Conservation (phyloP, 2,113 vertebrate genomes). For the Oceanodroma tethys region DNA sequence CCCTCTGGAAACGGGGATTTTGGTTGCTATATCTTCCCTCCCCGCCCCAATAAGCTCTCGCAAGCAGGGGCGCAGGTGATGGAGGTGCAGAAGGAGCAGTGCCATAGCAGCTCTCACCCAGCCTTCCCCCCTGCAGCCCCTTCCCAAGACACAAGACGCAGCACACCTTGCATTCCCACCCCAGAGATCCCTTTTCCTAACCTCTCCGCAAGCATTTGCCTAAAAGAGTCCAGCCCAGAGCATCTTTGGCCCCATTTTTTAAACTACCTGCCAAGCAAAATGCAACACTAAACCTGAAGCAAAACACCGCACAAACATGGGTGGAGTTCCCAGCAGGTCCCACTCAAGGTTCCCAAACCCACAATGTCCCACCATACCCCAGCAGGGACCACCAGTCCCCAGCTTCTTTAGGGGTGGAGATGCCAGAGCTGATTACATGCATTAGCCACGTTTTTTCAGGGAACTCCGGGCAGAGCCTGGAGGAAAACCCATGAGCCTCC, state of each 20-base stretch:
- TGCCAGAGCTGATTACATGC: neutral
- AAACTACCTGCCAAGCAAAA: neutral
- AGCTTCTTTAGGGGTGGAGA: neutral
- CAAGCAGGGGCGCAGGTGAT: neutral
- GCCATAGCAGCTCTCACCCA: neutral
- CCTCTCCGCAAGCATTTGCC: neutral
- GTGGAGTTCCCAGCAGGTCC: neutral
- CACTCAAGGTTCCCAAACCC: neutral
- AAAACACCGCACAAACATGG: neutral
- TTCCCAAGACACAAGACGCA: neutral
- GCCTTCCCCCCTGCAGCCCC: neutral
- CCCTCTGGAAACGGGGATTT: neutral
- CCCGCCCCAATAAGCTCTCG: neutral
- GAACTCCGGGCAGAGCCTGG: neutral
- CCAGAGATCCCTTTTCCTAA: neutral
- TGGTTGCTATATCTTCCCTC: neutral
- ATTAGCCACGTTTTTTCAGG: accelerated
- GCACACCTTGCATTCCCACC: neutral
- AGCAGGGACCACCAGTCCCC: neutral
- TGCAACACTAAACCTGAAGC: too few relatives aligned
- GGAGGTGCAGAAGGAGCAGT: neutral
- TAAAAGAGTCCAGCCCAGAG: neutral
- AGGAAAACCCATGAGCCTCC: neutral
- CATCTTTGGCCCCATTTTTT: neutral
- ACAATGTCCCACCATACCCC: neutral